These are phyloP conservation scores for Okamejei kenojei DNA, from an alignment of 2,797 vertebrate species.

Conservation along the genomic window DNA sequence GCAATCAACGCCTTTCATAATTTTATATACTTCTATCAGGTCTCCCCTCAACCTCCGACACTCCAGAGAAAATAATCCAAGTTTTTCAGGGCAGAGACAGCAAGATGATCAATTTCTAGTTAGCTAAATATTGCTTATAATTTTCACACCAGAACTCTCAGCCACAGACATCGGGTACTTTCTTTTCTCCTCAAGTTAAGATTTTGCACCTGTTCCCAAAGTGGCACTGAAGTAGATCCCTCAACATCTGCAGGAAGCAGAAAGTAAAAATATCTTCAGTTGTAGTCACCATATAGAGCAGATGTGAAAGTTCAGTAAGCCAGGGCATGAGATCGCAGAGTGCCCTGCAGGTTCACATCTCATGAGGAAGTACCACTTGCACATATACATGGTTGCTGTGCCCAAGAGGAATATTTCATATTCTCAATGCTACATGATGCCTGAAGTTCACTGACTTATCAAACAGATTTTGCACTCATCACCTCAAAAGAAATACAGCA, in stretches of 20 bases:
- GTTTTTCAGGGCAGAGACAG: neutral
- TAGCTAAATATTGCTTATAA: neutral
- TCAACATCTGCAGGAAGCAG: constrained; percentile 2
- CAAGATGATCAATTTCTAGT: neutral
- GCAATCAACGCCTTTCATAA: no score
- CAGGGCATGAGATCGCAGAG: neutral
- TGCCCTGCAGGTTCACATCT: neutral
- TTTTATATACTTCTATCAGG: no score
- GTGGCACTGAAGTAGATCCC: neutral
- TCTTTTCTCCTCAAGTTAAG: neutral
- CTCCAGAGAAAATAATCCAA: no score
- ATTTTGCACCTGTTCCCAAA: neutral
- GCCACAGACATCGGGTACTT: neutral
- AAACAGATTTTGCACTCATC: neutral
- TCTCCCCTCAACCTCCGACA: no score
- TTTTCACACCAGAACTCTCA: neutral
- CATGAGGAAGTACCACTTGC: neutral
- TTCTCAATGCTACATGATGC: neutral
- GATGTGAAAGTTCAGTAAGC: neutral
- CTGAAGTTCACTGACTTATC: neutral
- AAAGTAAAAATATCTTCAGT: neutral
- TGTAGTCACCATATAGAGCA: neutral
- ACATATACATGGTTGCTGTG: neutral
- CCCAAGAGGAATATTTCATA: neutral
- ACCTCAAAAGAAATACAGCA: neutral